Conservation (phyloP, 2,113 vertebrate species). For the human (Homo sapiens) region DNA sequence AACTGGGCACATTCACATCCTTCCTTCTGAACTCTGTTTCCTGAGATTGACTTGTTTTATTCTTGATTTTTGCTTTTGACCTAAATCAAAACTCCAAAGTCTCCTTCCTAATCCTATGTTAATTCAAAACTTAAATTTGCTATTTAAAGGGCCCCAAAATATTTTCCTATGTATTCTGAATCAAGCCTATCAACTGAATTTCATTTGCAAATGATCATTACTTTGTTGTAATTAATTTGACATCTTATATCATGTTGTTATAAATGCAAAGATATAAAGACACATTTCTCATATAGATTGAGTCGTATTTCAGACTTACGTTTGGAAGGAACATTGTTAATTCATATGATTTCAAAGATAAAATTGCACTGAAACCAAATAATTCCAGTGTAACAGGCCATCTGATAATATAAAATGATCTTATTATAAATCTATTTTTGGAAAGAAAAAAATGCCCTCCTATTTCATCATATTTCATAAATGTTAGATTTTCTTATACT, state of each 20-base stretch:
- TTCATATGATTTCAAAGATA: neutral
- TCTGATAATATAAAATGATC: neutral
- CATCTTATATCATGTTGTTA: neutral
- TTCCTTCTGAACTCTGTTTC: neutral
- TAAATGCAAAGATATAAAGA: neutral
- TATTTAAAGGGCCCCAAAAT: neutral
- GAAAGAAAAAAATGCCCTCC: neutral
- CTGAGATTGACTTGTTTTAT: neutral
- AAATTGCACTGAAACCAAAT: neutral
- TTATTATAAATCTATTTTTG: neutral
- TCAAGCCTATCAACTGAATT: neutral
- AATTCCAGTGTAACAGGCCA: neutral
- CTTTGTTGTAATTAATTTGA: neutral
- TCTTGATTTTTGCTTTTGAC: neutral
- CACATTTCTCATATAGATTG: neutral
- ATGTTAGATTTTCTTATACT: neutral
- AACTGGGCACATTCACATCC: fast-evolving
- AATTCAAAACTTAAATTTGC: neutral
- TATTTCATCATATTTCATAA: neutral
- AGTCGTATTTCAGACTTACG: neutral
- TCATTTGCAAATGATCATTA: constrained; percentile 10
- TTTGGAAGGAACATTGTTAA: neutral
- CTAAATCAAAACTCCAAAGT: neutral
- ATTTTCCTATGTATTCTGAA: neutral
- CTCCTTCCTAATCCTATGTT: neutral